phyloP scores from a whole-genome alignment of 2,113 vertebrate species.

The Todiramphus saurophagus region DNA sequence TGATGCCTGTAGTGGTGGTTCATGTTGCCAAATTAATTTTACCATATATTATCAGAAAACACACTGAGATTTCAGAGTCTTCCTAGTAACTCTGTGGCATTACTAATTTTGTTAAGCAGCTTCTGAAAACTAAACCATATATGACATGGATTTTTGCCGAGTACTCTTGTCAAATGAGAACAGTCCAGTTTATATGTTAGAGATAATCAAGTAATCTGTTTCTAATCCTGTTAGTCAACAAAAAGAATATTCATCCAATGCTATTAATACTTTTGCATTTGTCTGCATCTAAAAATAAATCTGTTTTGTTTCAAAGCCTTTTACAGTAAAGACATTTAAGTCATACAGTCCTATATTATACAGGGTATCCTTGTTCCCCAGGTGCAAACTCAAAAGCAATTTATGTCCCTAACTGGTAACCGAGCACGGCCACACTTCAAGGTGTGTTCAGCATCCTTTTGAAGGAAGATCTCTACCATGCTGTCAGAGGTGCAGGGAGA shows the following conservation, averaged over 20 bases:
- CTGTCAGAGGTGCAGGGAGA: background rate
- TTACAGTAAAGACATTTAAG: conserved; percentile 1
- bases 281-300: conserved; percentile 21
- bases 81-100: background rate
- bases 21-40: background rate
- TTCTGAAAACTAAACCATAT: background rate
- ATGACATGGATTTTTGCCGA: background rate
- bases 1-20: background rate
- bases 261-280: conserved; percentile 16
- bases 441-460: background rate
- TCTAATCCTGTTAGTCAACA: conserved; percentile 11
- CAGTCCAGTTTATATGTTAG: background rate
- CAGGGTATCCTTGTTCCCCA: background rate
- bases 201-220: conserved; percentile 33
- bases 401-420: background rate
- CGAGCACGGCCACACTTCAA: background rate
- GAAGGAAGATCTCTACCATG: background rate
- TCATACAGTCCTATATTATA: background rate
- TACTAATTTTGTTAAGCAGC: background rate
- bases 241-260: background rate
- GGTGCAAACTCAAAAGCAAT: background rate
- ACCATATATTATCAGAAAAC: background rate
- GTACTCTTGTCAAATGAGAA: background rate
- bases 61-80: background rate
- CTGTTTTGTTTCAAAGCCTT: conserved; percentile 26